phyloP scores from a whole-genome alignment of 23 tunicate genomes.

The Phallusia fumigata region DNA sequence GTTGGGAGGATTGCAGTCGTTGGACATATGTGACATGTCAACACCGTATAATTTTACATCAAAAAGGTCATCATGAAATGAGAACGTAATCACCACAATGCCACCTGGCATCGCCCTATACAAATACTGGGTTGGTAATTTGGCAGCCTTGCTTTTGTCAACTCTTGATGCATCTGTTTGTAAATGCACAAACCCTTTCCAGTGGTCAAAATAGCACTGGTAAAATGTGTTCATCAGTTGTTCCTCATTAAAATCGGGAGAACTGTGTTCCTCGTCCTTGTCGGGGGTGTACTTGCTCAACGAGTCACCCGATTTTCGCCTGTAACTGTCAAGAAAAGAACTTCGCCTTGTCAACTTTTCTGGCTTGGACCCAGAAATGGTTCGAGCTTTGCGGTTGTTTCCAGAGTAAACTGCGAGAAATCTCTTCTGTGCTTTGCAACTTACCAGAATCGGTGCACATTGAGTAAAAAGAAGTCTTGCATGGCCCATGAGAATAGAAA shows the following conservation, averaged over 20 bases:
- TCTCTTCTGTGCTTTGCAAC: not conserved
- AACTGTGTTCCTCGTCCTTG: not conserved
- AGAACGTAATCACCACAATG: constrained; percentile 15
- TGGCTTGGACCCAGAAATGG: not conserved
- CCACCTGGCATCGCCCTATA: constrained; percentile 50
- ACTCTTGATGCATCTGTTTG: not conserved
- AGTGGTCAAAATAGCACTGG: constrained; percentile 31
- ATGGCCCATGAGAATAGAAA: constrained; percentile 30
- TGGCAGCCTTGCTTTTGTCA: not conserved
- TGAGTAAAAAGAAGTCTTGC: constrained; percentile 25
- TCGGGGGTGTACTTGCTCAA: constrained; percentile 26
- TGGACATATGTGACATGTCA: constrained; percentile 3
- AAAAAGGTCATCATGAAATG: constrained; percentile 11
- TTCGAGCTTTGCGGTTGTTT: not conserved
- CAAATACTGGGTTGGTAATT: constrained; percentile 15
- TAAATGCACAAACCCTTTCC: constrained; percentile 44
- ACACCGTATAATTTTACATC: constrained; percentile 36
- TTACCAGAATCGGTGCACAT: constrained; percentile 42
- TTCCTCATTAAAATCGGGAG: not conserved
- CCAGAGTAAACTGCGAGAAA: not conserved
- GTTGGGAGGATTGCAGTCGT: not conserved
- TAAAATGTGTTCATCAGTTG: constrained; percentile 10
- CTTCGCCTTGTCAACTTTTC: constrained; percentile 30
- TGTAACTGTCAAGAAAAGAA: constrained; percentile 41
- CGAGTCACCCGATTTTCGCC: constrained; percentile 56